A percentile compares a stretch with the other conserved stretches of the same genome.
Evolutionary conservation across 2,888 invertebrate species (phyloP).

Genomic region (Dasysyrphus tricinctus): DNA sequence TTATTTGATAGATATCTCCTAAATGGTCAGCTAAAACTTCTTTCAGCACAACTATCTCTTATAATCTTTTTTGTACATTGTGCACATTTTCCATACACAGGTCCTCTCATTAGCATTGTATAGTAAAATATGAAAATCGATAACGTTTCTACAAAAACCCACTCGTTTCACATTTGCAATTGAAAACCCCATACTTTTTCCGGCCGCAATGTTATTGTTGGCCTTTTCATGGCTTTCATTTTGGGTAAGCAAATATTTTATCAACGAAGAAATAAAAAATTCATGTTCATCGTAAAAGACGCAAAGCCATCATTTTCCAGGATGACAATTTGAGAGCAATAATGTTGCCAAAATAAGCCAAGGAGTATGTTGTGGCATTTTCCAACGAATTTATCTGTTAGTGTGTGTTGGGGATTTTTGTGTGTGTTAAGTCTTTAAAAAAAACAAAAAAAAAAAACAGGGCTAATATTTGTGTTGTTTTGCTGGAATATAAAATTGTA

Average conservation of each 20-base stretch:
- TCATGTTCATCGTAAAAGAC: slow-evolving; percentile 65
- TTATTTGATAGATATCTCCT: background rate
- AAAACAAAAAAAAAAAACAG: background rate
- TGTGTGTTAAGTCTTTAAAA: background rate
- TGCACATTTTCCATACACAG: background rate
- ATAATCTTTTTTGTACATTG: background rate
- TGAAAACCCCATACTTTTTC: background rate
- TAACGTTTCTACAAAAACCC: background rate
- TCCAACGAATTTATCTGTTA: background rate
- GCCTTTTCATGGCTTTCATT: slow-evolving; percentile 64
- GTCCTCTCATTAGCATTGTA: slow-evolving; percentile 9
- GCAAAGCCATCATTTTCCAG: slow-evolving; percentile 50
- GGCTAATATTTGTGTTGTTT: background rate
- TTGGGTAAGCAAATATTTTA: slow-evolving; percentile 67
- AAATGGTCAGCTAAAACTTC: background rate
- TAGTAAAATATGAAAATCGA: slow-evolving; percentile 3
- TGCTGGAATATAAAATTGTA: slow-evolving; percentile 31
- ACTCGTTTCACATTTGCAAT: slow-evolving; percentile 10
- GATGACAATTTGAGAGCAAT: slow-evolving; percentile 61
- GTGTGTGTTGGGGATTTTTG: background rate
- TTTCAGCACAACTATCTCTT: background rate
- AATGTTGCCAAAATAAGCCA: slow-evolving; percentile 31
- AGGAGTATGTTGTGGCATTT: background rate
- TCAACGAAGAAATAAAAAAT: slow-evolving; percentile 56
- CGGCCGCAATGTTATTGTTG: slow-evolving; percentile 41